Base-by-base conservation (phyloP, 2,888 invertebrate species). In the Xestoiulus laeticollis region DNA sequence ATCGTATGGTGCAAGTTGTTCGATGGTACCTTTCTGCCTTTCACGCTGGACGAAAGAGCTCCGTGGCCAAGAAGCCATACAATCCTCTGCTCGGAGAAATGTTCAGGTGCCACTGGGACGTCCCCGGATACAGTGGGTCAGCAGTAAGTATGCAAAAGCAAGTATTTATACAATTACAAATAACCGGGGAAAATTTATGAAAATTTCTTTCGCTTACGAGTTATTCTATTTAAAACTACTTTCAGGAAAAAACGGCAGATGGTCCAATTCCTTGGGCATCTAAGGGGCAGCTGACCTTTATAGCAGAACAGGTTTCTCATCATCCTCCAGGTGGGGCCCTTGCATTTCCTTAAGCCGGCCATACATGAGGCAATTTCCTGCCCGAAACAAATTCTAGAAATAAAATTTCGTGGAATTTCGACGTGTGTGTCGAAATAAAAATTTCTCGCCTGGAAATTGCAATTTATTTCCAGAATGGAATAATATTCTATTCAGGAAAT, bases 241-340 rank as follows among this genome's bases (percentile, higher is more conserved):
- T 33, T 30, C 26, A 85, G 87, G 89, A 89, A 30, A 33, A 89
- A 33, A 95, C 95, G 14, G 92, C 93, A 14, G 96, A 96, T 90
- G 97, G 98, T 0, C 98, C 98, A 0, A 95, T 98, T 78, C 97
- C 98, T 0, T 98, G 98, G 96, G 97, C 97, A 90, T 94, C 94
- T 12, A 94, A 95, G 85, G 95, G 96, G 93, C 97, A 99, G 92
- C 93, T 99, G 14, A 95, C 96, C 10, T 99, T 99, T 93, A 95
- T 99, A 86, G 97, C 99, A 4, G 99, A 99, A 92, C 99, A 99
- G 93, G 99, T 99, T 16, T 99, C 98, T 12, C 99, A 99, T 93
- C 99, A 99, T 93, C 99, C 99, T 84, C 99, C 99, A 90, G 97
- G 96, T 96, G 93, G 92, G 92, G 5, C 19, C 53, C 32, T 12